Conservation (phyloP, 2,888 invertebrate species). For the Elysia crispata region DNA sequence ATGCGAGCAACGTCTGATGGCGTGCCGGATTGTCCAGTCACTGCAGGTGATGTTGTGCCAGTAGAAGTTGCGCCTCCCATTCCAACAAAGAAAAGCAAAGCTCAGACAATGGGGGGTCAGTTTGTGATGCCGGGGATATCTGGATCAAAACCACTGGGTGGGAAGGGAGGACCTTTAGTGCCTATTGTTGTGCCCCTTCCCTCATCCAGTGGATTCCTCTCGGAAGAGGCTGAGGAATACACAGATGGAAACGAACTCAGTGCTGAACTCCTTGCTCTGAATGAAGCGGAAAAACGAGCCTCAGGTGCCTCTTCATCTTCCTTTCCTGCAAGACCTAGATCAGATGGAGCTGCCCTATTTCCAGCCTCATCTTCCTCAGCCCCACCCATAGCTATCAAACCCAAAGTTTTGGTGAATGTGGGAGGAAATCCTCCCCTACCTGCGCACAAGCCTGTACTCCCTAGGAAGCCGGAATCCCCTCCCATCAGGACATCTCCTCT, state of each 20-base stretch:
- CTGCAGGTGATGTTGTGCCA: neutral
- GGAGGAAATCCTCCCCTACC: conserved; percentile 5
- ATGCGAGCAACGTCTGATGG: conserved; percentile 40
- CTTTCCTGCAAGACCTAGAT: conserved; percentile 6
- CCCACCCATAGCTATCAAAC: conserved; percentile 12
- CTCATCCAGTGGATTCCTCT: no score
- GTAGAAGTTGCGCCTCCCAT: conserved; percentile 40
- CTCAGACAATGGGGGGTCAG: conserved; percentile 45
- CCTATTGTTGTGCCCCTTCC: no score
- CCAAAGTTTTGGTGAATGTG: conserved; percentile 29
- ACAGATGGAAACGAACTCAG: neutral
- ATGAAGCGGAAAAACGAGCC: conserved; percentile 21
- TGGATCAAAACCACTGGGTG: neutral
- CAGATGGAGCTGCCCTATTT: neutral
- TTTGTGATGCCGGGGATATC: neutral
- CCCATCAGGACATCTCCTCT: conserved; percentile 33
- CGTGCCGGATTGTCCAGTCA: conserved; percentile 36
- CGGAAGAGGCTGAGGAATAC: neutral
- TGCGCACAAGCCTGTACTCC: conserved; percentile 2
- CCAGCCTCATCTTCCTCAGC: conserved; percentile 10
- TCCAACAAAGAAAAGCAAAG: conserved; percentile 48
- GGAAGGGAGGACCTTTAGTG: neutral
- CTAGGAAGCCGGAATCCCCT: conserved; percentile 37
- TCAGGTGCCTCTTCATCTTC: conserved; percentile 16
- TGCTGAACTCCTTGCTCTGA: neutral